Base-by-base conservation (phyloP, 2,113 vertebrate genomes). In the Recurvirostra avosetta region DNA sequence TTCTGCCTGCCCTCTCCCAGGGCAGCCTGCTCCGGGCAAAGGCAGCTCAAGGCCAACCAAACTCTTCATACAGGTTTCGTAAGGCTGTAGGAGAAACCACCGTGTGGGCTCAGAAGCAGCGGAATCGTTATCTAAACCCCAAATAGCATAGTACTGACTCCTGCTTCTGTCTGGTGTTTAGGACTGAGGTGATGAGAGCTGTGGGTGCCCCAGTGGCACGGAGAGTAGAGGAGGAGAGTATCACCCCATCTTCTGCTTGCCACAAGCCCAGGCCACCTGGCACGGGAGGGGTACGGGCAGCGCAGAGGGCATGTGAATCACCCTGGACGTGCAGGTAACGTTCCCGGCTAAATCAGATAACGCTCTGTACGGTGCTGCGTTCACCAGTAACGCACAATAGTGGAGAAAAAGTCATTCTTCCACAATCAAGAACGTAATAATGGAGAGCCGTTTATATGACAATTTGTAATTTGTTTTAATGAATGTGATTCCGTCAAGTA, bases 321-420 rank as follows among this genome's bases (percentile, higher is more conserved):
- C 79, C 34, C 41, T 59, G 86, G 86, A 93, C 2, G 0, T 30
- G 72, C 86, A 86, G 94, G 92, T 93, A 88, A 55, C 30, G 26
- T 94, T 94, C 82, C 36, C 0, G 0, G 80, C 72, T 96, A 77
- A 81, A 95, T 96, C 95, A 96, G 95, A 92, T 96, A 96, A 86
- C 0, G 0, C 61, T 70, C 14, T 18, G 40, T 30, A 23, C 3
- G 3, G 45, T 36, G 55, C 67, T 63, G 78, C 4, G 2, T 88
- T 94, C 88, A 67, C 86, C 65, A 58, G 25, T 77, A 80, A 75
- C 7, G 38, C 25, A 68, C 49, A 30, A 4, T 5, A 58, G 41
- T 79, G 59, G 62, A 75, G 73, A 52, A 88, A 65, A 90, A 94
- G 67, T 50, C 45, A 17, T 58, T 32, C 58, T 23, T 94, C 86